These are phyloP conservation scores for Lichenostomus cassidix DNA, from an alignment of 2,113 vertebrate genomes.

Conservation along the genomic window DNA sequence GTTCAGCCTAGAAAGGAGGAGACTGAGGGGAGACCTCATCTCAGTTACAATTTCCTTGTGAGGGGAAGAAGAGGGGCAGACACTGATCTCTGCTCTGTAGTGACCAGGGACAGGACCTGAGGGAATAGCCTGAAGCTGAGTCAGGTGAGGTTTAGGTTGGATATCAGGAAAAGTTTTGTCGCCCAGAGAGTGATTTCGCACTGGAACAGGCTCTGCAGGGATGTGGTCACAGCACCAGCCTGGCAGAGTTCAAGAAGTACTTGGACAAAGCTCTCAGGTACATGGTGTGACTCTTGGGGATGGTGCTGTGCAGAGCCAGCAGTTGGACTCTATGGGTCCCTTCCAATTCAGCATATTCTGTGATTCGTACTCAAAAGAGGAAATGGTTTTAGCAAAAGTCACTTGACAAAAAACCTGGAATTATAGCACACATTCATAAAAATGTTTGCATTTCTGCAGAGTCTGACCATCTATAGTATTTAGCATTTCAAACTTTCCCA, in stretches of 20 bases:
- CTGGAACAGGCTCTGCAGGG: background rate
- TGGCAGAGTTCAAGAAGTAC: fast-evolving
- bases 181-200: background rate
- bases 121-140: fast-evolving
- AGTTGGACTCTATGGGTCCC: background rate
- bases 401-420: background rate
- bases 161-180: background rate
- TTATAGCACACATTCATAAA: background rate
- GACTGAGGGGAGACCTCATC: background rate
- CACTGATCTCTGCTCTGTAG: fast-evolving
- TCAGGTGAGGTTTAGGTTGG: background rate
- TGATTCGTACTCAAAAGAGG: background rate
- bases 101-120: background rate
- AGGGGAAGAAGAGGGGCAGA: background rate
- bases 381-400: background rate
- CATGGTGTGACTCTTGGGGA: background rate
- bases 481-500: background rate
- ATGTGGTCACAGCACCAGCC: background rate
- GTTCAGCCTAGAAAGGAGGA: background rate
- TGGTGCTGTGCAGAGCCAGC: background rate
- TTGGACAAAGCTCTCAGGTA: background rate
- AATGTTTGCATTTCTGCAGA: background rate
- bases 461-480: background rate
- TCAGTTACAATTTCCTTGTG: background rate
- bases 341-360: background rate